Base-by-base conservation (phyloP, 2,797 vertebrate species). In the Eleutherodactylus coqui region DNA sequence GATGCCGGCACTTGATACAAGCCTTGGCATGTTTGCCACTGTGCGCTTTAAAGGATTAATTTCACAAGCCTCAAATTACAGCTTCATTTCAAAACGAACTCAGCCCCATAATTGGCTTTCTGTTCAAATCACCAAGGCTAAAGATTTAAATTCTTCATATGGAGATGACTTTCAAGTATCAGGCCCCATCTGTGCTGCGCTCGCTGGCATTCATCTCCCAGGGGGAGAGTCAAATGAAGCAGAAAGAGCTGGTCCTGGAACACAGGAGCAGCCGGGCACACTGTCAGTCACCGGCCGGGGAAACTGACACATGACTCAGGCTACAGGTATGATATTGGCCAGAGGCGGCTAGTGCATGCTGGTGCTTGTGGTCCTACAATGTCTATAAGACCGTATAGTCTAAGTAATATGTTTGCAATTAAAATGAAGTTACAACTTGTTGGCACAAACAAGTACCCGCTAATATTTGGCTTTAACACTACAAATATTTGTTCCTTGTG, bases 71-170 rank as follows among this genome's bases (percentile, higher is more conserved):
- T 95, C 95, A 96, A 97, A 97, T 96, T 96, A 96, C 94, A 95
- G 95, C 96, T 99, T 97, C 97, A 98, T 98, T 97, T 96, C 94
- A 96, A 97, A 97, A 97, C 95, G 95, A 97, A 97, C 96, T 97
- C 96, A 96, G 96, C 92, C 95, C 95, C 95, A 94, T 98, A 98
- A 98, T 97, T 98, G 96, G 96, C 96, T 97, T 97, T 97, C 95
- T 95, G 95, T 94, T 96, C 96, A 97, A 96, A 96, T 95, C 95
- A 95, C 94, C 95, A 95, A 96, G 96, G 96, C 96, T 96, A 95
- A 95, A 95, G 96, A 97, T 96, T 96, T 96, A 95, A 95, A 96
- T 94, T 94, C 96, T 95, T 96, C 97, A 96, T 96, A 96, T 96
- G 96, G 93, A 93, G 93, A 94, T 93, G 95, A 95, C 96, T 96